Base-by-base conservation (phyloP, 2,797 vertebrate species). In the Sebastes goodei region DNA sequence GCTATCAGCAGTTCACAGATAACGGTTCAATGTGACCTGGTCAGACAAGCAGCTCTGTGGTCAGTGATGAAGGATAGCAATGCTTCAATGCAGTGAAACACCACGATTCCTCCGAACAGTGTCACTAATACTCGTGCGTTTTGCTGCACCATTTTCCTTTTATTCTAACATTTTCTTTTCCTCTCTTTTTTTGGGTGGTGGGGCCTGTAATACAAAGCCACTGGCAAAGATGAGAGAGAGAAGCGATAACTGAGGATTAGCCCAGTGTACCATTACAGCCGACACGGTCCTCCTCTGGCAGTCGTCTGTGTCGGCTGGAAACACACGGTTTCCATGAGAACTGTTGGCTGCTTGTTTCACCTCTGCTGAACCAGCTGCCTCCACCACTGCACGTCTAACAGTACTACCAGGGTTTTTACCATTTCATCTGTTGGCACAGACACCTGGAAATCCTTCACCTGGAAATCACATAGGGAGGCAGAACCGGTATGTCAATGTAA, bases 241-340 rank as follows among this genome's bases (percentile, higher is more conserved):
- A 83, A 83, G 86, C 78, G 85, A 91, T 86, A 74, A 82, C 81
- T 66, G 74, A 85, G 92, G 93, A 93, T 94, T 90, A 93, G 88
- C 76, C 80, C 90, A 89, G 88, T 92, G 87, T 90, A 92, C 74
- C 92, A 65, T 92, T 89, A 88, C 92, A 80, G 84, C 75, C 55
- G 71, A 87, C 76, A 61, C 23, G 81, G 83, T 81, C 76, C 73
- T 88, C 78, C 49, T 72, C 75, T 62, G 63, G 80, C 84, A 88
- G 82, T 79, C 70, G 64, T 53, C 90, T 89, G 75, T 88, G 85
- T 85, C 80, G 38, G 77, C 83, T 88, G 64, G 79, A 89, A 91
- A 89, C 85, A 86, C n/a, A 10, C 84, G 74, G 90, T 90, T 93
- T 89, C 90, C 90, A 93, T 93, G 86, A 91, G 80, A 93, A 88